phyloP scores from a whole-genome alignment of 2,797 vertebrate genomes.

The Anguilla anguilla region DNA sequence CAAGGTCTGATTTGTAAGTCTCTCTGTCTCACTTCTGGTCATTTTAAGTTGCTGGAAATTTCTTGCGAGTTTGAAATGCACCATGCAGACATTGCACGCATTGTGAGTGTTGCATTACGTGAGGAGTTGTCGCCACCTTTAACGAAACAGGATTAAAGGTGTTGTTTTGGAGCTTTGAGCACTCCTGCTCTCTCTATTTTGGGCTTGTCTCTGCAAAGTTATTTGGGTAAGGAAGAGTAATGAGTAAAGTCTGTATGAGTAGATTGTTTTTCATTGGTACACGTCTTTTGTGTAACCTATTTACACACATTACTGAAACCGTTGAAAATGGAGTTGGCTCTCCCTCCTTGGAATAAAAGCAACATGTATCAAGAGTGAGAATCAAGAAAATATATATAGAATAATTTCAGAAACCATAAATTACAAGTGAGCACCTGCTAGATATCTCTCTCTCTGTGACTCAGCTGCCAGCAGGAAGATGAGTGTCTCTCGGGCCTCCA shows the following conservation, averaged over 20 bases:
- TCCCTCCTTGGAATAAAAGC: background rate
- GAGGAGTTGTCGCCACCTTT: background rate
- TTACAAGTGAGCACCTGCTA: slow-evolving; percentile 39
- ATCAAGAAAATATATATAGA: background rate
- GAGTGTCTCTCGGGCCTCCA: slow-evolving; percentile 47
- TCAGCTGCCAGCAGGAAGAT: slow-evolving; percentile 47
- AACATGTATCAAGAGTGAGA: slow-evolving; percentile 16
- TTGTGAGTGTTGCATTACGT: background rate
- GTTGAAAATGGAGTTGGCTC: background rate
- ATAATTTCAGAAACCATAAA: background rate
- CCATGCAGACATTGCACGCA: background rate
- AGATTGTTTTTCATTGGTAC: background rate
- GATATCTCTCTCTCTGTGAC: slow-evolving; percentile 37
- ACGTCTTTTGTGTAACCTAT: background rate
- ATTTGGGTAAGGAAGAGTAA: background rate
- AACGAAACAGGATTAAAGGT: background rate
- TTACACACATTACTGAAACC: background rate
- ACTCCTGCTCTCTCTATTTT: background rate
- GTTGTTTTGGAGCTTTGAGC: background rate
- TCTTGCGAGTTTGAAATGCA: background rate
- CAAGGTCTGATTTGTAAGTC: too few relatives aligned
- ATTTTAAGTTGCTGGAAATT: background rate
- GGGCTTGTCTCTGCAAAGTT: background rate
- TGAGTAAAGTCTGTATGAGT: background rate
- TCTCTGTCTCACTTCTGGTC: too few relatives aligned